Evolutionary conservation across 1,140 invertebrate genomes (phyloP).

Genomic region (Drosophila pruinosa): DNA sequence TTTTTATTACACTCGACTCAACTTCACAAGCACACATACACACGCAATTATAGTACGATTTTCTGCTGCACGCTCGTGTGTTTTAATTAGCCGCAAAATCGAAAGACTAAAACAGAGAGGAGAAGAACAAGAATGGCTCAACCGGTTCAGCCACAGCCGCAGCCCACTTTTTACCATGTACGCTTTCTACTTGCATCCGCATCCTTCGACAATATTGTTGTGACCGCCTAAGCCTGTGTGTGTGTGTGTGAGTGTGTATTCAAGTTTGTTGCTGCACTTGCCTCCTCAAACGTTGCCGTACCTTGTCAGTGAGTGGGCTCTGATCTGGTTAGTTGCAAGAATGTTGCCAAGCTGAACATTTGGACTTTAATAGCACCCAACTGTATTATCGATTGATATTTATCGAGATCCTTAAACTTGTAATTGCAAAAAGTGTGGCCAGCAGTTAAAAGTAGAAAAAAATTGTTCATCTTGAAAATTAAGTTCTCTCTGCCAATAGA

Average conservation of each 20-base stretch:
- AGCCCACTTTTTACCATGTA: constrained; percentile 36
- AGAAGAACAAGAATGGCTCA: constrained; percentile 25
- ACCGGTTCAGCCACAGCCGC: constrained; percentile 34
- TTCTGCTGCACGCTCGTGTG: constrained; percentile 13
- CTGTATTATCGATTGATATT: neutral
- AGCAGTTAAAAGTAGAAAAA: neutral
- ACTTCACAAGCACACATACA: constrained; percentile 10
- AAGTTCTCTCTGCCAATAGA: neutral
- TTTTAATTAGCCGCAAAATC: constrained; percentile 48
- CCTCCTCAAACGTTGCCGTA: neutral
- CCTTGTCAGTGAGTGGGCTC: constrained; percentile 9
- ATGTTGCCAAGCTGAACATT: constrained; percentile 6
- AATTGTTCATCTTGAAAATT: neutral
- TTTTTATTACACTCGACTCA: constrained; percentile 52
- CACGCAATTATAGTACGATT: neutral
- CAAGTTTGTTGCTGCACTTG: constrained; percentile 22
- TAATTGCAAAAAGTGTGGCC: neutral
- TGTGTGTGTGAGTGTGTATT: constrained; percentile 8
- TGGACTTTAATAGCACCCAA: neutral
- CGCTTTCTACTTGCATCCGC: constrained; percentile 44
- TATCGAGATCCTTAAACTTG: neutral
- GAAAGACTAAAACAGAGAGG: constrained; percentile 13
- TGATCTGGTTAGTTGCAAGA: constrained; percentile 15
- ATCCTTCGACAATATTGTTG: constrained; percentile 30
- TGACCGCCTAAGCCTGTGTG: neutral